Evolutionary conservation across 2,797 vertebrate genomes (phyloP).

Genomic region (Trichosurus vulpecula): DNA sequence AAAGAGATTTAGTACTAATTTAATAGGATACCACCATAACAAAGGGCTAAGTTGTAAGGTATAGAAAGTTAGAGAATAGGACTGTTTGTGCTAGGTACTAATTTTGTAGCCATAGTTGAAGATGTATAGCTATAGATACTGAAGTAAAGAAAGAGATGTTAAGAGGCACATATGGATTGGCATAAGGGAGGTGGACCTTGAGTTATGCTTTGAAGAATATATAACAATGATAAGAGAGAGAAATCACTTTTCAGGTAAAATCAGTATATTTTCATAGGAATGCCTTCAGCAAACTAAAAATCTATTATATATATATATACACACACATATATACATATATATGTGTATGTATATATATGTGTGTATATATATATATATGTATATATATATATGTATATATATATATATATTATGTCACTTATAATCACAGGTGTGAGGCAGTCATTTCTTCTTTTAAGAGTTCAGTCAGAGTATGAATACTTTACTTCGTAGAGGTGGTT

Average conservation of each 20-base stretch:
- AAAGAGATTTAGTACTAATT: not conserved
- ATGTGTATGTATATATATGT: too few species aligned
- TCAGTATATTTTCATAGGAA: not conserved
- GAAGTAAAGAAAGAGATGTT: too few species aligned
- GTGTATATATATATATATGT: too few species aligned
- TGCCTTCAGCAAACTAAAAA: not conserved
- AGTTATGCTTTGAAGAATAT: constrained; percentile 13
- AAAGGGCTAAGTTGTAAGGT: not conserved
- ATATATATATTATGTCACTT: not conserved
- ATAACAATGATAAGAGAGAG: constrained; percentile 6
- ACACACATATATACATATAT: too few species aligned
- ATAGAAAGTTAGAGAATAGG: not conserved
- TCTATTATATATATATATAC: too few species aligned
- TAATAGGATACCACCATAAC: not conserved
- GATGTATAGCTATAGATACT: too few species aligned
- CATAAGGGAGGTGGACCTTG: not conserved
- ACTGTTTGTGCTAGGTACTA: not conserved
- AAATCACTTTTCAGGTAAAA: not conserved
- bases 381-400: too few species aligned
- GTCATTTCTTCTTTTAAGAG: constrained; percentile 10
- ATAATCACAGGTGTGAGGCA: not conserved
- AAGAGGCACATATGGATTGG: not conserved
- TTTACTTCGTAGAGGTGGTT: constrained; percentile 24
- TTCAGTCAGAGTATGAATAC: not conserved
- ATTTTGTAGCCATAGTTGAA: not conserved